Conservation (phyloP, 2,113 vertebrate species). For the Bagarius yarrelli region DNA sequence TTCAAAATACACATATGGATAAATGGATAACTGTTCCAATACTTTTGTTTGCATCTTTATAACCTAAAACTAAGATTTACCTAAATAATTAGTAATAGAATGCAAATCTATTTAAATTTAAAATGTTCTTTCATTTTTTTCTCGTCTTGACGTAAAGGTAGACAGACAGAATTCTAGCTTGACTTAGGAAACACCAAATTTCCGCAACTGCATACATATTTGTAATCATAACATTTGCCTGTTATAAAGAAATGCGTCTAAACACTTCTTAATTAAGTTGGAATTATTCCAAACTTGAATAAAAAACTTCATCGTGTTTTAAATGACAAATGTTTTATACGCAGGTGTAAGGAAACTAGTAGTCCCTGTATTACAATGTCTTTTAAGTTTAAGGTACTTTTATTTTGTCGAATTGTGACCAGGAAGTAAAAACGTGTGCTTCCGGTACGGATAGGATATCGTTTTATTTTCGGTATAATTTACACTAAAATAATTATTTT, state of each 20-base stretch:
- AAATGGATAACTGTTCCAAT: too few species aligned
- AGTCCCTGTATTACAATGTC: background rate
- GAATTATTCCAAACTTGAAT: background rate
- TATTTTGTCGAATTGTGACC: constrained; percentile 30
- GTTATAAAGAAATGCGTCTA: background rate
- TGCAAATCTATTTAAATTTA: too few species aligned
- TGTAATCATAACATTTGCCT: background rate
- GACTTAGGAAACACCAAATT: background rate
- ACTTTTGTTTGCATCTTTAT: too few species aligned
- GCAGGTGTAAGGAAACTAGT: too few species aligned
- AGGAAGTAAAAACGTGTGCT: constrained; percentile 26
- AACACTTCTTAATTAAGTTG: background rate
- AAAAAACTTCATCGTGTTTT: background rate
- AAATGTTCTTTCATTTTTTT: too few species aligned
- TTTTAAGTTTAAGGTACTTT: background rate
- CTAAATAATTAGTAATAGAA: too few species aligned
- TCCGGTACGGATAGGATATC: background rate
- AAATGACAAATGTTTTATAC: background rate
- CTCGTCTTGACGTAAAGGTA: too few species aligned
- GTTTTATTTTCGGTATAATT: background rate
- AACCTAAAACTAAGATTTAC: too few species aligned
- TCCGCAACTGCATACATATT: background rate
- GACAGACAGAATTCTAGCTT: too few species aligned
- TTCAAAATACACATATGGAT: too few species aligned
- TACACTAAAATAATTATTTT: too few species aligned